Conservation (phyloP, 2,888 invertebrate species). For the Sisyra nigra region DNA sequence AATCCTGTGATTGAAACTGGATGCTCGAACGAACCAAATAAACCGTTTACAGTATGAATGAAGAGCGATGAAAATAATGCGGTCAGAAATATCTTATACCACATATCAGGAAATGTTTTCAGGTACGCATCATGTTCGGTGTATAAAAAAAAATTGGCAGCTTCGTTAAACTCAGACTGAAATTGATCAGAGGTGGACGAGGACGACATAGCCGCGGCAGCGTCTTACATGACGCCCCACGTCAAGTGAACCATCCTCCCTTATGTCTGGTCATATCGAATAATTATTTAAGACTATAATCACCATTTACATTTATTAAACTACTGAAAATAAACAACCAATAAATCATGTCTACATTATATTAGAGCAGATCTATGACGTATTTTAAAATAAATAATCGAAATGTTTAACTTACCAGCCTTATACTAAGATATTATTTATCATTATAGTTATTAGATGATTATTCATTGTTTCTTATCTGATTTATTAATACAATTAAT, state of each 20-base stretch:
- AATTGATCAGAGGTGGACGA: slow-evolving; percentile 2
- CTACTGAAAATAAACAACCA: no score
- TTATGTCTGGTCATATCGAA: no score
- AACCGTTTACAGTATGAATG: slow-evolving; percentile 51
- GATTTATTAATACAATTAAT: no score
- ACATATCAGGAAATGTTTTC: slow-evolving; percentile 77
- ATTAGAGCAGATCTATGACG: no score
- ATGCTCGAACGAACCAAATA: background rate
- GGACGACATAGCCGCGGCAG: background rate
- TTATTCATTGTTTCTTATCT: no score
- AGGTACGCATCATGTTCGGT: slow-evolving; percentile 26
- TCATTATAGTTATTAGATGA: no score
- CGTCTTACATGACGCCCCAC: slow-evolving; percentile 1
- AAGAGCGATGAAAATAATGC: slow-evolving; percentile 86
- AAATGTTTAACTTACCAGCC: no score
- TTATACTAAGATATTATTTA: no score
- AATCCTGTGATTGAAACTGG: background rate
- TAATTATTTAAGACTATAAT: no score
- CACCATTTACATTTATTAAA: no score
- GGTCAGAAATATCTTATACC: slow-evolving; percentile 95
- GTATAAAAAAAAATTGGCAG: slow-evolving; percentile 2
- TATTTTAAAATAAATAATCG: no score
- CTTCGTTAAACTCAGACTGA: slow-evolving; percentile 1
- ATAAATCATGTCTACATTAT: no score
- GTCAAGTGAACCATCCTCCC: background rate